Evolutionary conservation across 2,888 invertebrate genomes (phyloP), one percentile per base, ranked within the genome.

Genomic region (Lathronympha strigana): DNA sequence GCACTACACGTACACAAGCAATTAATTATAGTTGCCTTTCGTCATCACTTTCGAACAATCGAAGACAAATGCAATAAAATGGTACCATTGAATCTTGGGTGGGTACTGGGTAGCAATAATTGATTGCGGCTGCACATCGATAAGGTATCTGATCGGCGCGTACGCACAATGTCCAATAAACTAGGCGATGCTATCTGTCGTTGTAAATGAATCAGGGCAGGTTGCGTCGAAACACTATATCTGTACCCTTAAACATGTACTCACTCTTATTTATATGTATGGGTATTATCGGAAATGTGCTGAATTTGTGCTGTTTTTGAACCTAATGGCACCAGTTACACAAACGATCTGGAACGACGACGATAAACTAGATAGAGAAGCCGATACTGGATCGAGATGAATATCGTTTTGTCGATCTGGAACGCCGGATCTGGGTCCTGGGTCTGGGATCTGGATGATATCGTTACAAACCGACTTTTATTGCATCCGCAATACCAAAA

Each of bases 101-200:
- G 80, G 66, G 84, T 84, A 64, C 82, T 79, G 80, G 66, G 84
- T 84, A 64, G 58, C 51, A 64, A 60, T 64, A 84, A 86, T 84
- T 89, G 88, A 91, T 90, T 88, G 84, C 86, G 71, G 79, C 76
- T 76, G 79, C 78, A 81, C 86, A 82, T 75, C 83, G 81, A 79
- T 87, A 89, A 84, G 81, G 79, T 87, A 90, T 91, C 90, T 74
- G 36, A 90, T 90, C 90, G 75, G 78, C 75, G 72, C 78, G 79
- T 80, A 83, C 82, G 82, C 85, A 90, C 90, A 90, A 90, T 89
- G 88, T 88, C 82, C 87, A 87, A 92, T 92, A 92, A 90, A 92
- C 85, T 82, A 90, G 80, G 71, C 73, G 88, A 88, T 86, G 75
- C 73, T 88, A 90, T 91, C 90, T 79, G 80, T 82, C 79, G 76